Conservation (phyloP, 2,888 invertebrate species). For the Corbicula japonica region DNA sequence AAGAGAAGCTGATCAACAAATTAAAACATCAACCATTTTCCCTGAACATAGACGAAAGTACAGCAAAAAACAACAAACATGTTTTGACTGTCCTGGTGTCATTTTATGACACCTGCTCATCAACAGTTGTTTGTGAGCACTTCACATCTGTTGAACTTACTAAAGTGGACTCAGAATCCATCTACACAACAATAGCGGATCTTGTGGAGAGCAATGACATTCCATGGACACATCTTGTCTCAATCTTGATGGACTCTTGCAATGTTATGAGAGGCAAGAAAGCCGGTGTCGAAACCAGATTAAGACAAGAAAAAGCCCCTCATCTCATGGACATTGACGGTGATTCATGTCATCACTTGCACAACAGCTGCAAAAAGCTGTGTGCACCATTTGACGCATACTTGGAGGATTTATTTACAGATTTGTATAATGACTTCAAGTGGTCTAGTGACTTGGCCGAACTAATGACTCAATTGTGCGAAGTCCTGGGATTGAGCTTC, state of each 20-base stretch:
- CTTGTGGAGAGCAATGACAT: slow-evolving; percentile 52
- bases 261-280: slow-evolving; percentile 67
- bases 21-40: too few species aligned
- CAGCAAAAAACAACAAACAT: too few species aligned
- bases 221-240: slow-evolving; percentile 67
- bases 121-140: slow-evolving; percentile 53
- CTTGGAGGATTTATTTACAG: slow-evolving; percentile 49
- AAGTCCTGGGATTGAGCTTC: slow-evolving; percentile 41
- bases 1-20: neutral
- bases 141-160: slow-evolving; percentile 42
- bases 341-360: slow-evolving; percentile 70
- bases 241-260: slow-evolving; percentile 69
- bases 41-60: too few species aligned
- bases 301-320: slow-evolving; percentile 54
- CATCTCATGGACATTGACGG: slow-evolving; percentile 74
- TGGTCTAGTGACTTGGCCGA: slow-evolving; percentile 61
- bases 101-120: slow-evolving; percentile 25
- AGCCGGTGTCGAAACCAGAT: slow-evolving; percentile 62
- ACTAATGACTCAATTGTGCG: slow-evolving; percentile 46
- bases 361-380: slow-evolving; percentile 68
- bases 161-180: slow-evolving; percentile 39
- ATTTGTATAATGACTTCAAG: slow-evolving; percentile 60
- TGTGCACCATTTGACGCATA: slow-evolving; percentile 60
- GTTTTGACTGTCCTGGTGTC: slow-evolving; percentile 49
- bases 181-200: slow-evolving; percentile 39